Evolutionary conservation across 2,113 vertebrate genomes (phyloP), one percentile per base, ranked within the genome.

Genomic region (Antennarius striatus): DNA sequence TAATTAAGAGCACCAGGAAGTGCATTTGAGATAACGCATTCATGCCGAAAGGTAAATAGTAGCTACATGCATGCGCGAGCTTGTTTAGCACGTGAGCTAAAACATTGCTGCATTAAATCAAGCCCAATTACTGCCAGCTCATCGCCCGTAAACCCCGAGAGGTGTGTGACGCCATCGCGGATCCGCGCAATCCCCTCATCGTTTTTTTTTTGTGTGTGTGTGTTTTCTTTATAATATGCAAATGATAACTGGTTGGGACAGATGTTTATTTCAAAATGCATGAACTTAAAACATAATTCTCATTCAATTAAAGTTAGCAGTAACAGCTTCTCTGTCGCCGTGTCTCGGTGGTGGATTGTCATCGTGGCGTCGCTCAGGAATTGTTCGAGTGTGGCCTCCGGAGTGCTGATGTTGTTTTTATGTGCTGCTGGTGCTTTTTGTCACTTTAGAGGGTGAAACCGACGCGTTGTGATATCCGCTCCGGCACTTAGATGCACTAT

Each of bases 81-180:
- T 82, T 86, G 77, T 86, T 84, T 56, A 77, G 77, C 77, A 69
- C 83, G 86, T 88, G 86, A 64, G 69, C 80, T 67, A 69, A 75
- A 83, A 81, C 75, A 77, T 86, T 76, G 65, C 79, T 65, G 77
- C 80, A 80, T 88, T 88, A 85, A 88, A 88, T 89, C 86, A 86
- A 89, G 83, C 61, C 55, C 74, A 77, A 85, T 87, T 89, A 88
- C 81, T 79, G 71, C 77, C 75, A 77, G 69, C 79, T 80, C 68
- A 53, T 72, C 86, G 86, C 67, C 63, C 12, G 32, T 36, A 3
- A 55, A 61, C 76, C 85, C 83, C 51, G 13, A 63, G 79, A 85
- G 75, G 73, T 74, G 59, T 57, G 50, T 58, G 59, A 84, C 57
- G 67, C 57, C 51, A 65, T 58, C 4, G 29, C 67, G 39, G 29